These are phyloP conservation scores for Antechinus stuartii DNA, from an alignment of 2,113 vertebrate genomes.

Conservation along the genomic window DNA sequence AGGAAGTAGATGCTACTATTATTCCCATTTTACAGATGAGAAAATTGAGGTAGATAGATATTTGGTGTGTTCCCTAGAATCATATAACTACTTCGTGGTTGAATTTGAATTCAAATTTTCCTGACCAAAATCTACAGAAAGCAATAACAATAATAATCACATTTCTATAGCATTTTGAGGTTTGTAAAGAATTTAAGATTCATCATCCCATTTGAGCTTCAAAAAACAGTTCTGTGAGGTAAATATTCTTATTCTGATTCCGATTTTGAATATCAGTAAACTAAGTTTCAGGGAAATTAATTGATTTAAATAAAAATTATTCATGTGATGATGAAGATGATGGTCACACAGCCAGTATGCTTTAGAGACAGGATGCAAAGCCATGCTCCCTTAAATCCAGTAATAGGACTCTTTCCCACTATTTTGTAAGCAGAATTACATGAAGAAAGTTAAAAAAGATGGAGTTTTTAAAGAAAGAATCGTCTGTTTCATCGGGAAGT, in stretches of 20 bases:
- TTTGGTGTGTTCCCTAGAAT: background rate
- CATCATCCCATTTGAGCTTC: background rate
- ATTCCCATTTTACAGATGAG: background rate
- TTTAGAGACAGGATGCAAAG: background rate
- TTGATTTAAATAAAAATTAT: background rate
- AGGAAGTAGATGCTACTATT: background rate
- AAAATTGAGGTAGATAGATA: background rate
- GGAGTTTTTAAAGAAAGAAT: background rate
- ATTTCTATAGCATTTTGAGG: background rate
- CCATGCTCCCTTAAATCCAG: background rate
- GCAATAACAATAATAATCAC: background rate
- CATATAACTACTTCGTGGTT: background rate
- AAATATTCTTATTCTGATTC: background rate
- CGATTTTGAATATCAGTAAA: background rate
- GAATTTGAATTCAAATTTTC: background rate
- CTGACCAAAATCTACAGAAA: background rate
- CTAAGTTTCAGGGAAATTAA: background rate
- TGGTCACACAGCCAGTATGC: background rate
- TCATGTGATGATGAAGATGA: background rate
- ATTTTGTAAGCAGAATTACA: background rate
- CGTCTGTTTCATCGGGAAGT: background rate
- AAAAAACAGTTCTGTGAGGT: background rate
- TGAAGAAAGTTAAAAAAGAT: background rate
- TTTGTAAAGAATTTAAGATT: background rate
- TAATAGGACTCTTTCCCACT: background rate